phyloP scores from a whole-genome alignment of 1,140 invertebrate genomes.

The Parapsyche elsis region DNA sequence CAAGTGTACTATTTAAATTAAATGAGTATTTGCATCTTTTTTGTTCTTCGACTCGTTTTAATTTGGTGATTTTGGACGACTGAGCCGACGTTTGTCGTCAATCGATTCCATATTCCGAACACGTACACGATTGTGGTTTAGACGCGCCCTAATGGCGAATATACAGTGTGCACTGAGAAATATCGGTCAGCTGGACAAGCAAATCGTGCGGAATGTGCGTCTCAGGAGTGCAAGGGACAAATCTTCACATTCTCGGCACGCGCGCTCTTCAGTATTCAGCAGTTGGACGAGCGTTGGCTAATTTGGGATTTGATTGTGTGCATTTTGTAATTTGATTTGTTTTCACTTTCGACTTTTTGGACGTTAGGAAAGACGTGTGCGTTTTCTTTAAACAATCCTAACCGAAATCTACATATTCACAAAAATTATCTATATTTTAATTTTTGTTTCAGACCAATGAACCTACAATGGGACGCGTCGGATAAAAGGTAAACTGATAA shows the following conservation, averaged over 20 bases:
- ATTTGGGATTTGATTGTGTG: not conserved
- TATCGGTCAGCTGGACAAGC: not conserved
- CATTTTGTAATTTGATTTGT: conserved; percentile 31
- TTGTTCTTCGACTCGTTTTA: too few species aligned
- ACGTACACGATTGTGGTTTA: not conserved
- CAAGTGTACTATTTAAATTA: too few species aligned
- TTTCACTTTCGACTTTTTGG: conserved; percentile 12
- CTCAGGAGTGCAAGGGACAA: too few species aligned
- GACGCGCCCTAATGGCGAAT: not conserved
- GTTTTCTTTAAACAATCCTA: too few species aligned
- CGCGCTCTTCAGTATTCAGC: not conserved
- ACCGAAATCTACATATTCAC: too few species aligned
- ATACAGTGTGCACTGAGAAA: not conserved
- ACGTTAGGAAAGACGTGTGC: not conserved
- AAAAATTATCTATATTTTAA: too few species aligned
- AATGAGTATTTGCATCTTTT: too few species aligned
- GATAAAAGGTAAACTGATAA: too few species aligned
- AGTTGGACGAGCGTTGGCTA: not conserved
- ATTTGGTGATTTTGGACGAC: not conserved
- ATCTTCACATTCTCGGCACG: not conserved
- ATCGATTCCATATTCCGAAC: not conserved
- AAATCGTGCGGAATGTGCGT: not conserved
- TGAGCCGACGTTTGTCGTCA: not conserved
- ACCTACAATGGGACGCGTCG: too few species aligned
- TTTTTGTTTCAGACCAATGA: too few species aligned